Base-by-base conservation (phyloP, 2,797 vertebrate genomes). In the Vireo griseus region DNA sequence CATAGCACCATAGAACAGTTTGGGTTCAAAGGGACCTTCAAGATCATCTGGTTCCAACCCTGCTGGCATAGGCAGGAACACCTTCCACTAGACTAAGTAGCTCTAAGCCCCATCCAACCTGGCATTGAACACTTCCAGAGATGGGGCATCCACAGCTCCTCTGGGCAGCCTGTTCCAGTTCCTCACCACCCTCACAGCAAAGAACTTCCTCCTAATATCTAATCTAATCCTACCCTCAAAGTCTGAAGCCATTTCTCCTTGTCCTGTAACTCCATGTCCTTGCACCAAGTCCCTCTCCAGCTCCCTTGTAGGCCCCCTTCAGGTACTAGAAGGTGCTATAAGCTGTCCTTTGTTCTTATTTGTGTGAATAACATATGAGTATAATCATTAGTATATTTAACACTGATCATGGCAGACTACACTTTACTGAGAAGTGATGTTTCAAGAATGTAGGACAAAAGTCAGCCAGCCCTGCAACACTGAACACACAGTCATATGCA, bases 401-500 rank as follows among this genome's bases (percentile, higher is more conserved):
- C 28, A 65, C 1, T 24, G 25, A 33, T 75, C 55, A 45, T 6
- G 28, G 80, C 33, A 92, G 47, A 85, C 42, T n/a, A 65, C 31
- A 31, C 1, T 1, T 39, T 33, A 73, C 7, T 65, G 24, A 66
- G 63, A 88, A 91, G 72, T 20, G 10, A 39, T 4, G 39, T 65
- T 78, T 85, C 35, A 50, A 40, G 40, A 93, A 66, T 14, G 47
- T 26, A 78, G 66, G 57, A 78, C 48, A 89, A 40, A 91, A 91
- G 63, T 87, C 87, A 85, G 47, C 37, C 67, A 76, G 55, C 20
- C 21, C 51, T 75, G 47, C 39, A 68, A 72, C 16, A 48, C 9
- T 40, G 87, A 91, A 82, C 33, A 33, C 33, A 91, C 62, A 61
- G 74, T 26, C 74, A 75, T 39, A 66, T 7, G 28, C 62, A 84